Conservation (phyloP, 2,113 vertebrate genomes). For the Piprites chloris region DNA sequence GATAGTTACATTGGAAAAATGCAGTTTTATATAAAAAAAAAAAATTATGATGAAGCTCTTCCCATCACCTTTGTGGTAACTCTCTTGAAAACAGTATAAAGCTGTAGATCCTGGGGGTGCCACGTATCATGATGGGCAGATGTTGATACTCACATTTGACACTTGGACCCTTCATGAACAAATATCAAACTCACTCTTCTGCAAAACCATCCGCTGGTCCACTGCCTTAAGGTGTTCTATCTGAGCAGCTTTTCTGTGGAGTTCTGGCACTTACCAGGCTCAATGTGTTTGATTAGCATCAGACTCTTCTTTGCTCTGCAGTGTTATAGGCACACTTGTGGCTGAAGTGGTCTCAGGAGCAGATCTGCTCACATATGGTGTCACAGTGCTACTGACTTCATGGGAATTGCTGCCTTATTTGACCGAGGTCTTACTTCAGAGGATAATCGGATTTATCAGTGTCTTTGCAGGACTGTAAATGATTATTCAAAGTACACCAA, state of each 20-base stretch:
- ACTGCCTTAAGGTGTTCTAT: not conserved
- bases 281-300: not conserved
- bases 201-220: not conserved
- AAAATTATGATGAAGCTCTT: not conserved
- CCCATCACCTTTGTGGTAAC: not conserved
- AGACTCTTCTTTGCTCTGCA: not conserved
- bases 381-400: not conserved
- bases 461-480: not conserved
- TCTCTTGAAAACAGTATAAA: not conserved
- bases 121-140: not conserved
- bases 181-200: not conserved
- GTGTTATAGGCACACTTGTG: not conserved
- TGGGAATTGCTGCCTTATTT: not conserved
- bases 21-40: not conserved
- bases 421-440: not conserved
- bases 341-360: not conserved
- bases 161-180: not conserved
- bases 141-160: not conserved
- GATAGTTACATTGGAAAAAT: not conserved
- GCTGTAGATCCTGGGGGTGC: not conserved
- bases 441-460: not conserved
- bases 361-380: not conserved
- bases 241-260: rapidly evolving
- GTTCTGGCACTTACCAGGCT: not conserved
- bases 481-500: not conserved